Base-by-base conservation (phyloP, 2,888 invertebrate species). In the Mimas tiliae region DNA sequence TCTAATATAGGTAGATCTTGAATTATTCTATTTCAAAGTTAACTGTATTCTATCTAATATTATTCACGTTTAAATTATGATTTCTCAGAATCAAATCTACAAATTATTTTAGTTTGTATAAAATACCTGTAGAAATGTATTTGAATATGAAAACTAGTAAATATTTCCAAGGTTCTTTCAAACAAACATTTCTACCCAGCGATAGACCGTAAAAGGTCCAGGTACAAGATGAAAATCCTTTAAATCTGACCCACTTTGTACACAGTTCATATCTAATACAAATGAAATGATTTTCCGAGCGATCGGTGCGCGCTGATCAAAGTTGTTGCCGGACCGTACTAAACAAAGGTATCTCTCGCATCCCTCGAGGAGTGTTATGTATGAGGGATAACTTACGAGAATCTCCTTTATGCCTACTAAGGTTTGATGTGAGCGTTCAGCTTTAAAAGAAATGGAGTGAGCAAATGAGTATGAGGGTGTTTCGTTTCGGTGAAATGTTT, bases 341-440 rank as follows among this genome's bases (percentile, higher is more conserved):
- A 65, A 65, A 65, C 65, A 65, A 65, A 65, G 55, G 65, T 65
- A 65, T 65, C 47, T 53, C 64, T 55, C 48, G 19, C 9, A 19
- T 50, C 50, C 50, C 50, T 14, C 33, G 45, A 65, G 64, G 64
- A 65, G 34, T 47, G 55, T 38, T 65, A 65, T 73, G 74, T 81
- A 78, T 82, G 81, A 83, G 76, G 81, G 78, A 82, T 80, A 70
- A 73, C 72, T 71, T 74, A 69, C 72, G 66, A 71, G 77, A 74
- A 76, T 75, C 70, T 72, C 69, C 70, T 67, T 53, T 62, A 68
- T 67, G 74, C 73, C 72, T 76, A 70, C 76, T 70, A 70, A 71
- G 72, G 72, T 73, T 75, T 75, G 71, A 72, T 66, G 19, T 16
- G 47, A 45, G 7, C 72, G 0, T 50, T 52, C 68, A 74, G 69